Percentiles rank a stretch among this genome's conserved stretches.
Evolutionary conservation across 2,888 invertebrate species (phyloP).

Genomic region (Stictocephala bisonia): DNA sequence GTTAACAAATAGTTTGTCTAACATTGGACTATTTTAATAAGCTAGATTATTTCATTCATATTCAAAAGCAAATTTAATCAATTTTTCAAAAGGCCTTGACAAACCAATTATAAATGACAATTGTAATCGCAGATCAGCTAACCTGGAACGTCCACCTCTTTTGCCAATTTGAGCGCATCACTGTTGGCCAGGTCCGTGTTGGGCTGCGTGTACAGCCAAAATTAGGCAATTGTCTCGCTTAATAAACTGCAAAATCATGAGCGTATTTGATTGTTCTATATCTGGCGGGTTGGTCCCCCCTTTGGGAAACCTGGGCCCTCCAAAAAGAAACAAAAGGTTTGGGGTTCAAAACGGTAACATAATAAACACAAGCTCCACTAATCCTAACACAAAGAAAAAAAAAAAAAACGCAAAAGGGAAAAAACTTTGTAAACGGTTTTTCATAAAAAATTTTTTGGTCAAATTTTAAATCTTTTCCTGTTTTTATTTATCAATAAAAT

Average conservation of each 20-base stretch:
- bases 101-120: too few relatives aligned
- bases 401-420: too few relatives aligned
- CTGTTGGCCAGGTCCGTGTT: constrained; percentile 99
- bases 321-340: constrained; percentile 94
- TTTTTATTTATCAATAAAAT: too few relatives aligned
- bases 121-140: too few relatives aligned
- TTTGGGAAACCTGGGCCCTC: constrained; percentile 96
- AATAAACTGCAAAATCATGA: constrained; percentile 96
- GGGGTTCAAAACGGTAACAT: constrained; percentile 80
- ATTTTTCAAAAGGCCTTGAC: too few relatives aligned
- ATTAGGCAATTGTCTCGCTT: constrained; percentile 94
- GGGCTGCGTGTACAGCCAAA: constrained; percentile 96
- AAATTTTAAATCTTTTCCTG: too few relatives aligned
- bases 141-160: constrained; percentile 97
- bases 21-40: too few relatives aligned
- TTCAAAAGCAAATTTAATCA: too few relatives aligned
- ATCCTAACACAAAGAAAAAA: constrained; percentile 6
- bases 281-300: constrained; percentile 88
- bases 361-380: constrained; percentile 47
- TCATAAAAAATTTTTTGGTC: not conserved
- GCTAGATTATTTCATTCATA: too few relatives aligned
- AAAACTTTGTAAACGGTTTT: too few relatives aligned
- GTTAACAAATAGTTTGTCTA: too few relatives aligned
- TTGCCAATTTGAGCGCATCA: constrained; percentile 97
- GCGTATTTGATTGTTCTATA: constrained; percentile 93